Evolutionary conservation across 2,888 invertebrate species (phyloP).

Genomic region (Linnaemya vulpina): DNA sequence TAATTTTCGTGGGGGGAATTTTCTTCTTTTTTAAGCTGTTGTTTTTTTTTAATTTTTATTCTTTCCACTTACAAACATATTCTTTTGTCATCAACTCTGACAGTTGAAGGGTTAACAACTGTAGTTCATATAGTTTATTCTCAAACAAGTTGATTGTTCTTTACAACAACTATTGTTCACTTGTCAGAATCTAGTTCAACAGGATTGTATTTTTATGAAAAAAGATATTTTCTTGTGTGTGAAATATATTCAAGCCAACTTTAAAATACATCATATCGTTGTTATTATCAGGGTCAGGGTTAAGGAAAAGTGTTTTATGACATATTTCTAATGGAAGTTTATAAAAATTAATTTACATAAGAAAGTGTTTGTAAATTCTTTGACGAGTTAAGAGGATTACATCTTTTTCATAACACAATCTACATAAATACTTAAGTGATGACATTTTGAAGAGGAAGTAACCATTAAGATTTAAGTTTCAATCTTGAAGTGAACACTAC

Average conservation of each 20-base stretch:
- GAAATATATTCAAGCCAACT: not conserved
- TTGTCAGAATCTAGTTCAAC: conserved; percentile 68
- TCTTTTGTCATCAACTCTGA: conserved; percentile 43
- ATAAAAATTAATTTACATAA: conserved; percentile 56
- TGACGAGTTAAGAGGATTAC: not conserved
- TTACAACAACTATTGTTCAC: conserved; percentile 55
- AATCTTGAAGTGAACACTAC: not conserved
- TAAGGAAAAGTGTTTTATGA: conserved; percentile 66
- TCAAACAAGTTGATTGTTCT: conserved; percentile 38
- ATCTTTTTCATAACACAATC: not conserved
- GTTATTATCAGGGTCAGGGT: conserved; percentile 67
- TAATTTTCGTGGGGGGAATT: conserved; percentile 53
- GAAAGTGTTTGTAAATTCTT: not conserved
- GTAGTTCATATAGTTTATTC: conserved; percentile 7
- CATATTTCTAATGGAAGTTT: conserved; percentile 28
- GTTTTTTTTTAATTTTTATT: conserved; percentile 35
- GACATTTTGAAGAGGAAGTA: conserved; percentile 37
- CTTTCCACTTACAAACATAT: not conserved
- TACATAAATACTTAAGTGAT: not conserved
- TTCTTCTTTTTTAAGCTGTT: conserved; percentile 61
- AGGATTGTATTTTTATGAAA: not conserved
- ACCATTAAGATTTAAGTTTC: conserved; percentile 14
- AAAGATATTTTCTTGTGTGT: conserved; percentile 14
- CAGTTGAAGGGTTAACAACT: conserved; percentile 71
- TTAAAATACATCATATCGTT: not conserved